These are phyloP conservation scores for Cecropterus lyciades DNA, from an alignment of 1,140 invertebrate genomes.

Conservation along the genomic window DNA sequence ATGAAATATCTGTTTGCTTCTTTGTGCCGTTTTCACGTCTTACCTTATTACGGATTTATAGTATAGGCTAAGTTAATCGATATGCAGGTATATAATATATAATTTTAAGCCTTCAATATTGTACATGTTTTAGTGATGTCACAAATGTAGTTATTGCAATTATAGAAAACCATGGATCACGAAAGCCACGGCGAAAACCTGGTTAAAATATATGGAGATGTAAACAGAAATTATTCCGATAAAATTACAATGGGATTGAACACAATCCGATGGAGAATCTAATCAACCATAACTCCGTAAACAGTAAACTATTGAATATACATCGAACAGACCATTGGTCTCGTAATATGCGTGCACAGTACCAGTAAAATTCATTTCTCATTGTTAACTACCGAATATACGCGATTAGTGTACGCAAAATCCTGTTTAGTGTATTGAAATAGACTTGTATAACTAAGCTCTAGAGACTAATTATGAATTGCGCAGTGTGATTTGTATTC, in stretches of 20 bases:
- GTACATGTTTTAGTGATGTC: no score
- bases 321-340: constrained; percentile 4
- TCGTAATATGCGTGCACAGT: constrained; percentile 1
- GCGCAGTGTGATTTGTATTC: no score
- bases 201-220: background rate
- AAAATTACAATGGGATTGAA: constrained; percentile 2
- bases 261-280: constrained; percentile 5
- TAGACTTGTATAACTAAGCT: background rate
- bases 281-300: constrained; percentile 3
- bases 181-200: no score
- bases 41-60: no score
- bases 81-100: no score
- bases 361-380: constrained; percentile 22
- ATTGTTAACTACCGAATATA: constrained; percentile 16
- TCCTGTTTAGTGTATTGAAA: constrained; percentile 8
- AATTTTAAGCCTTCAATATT: no score
- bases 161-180: no score
- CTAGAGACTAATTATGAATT: no score
- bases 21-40: background rate
- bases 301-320: constrained; percentile 11
- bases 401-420: constrained; percentile 12
- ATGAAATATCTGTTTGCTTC: background rate
- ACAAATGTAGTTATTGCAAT: no score
- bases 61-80: no score
- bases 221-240: background rate